These are phyloP conservation scores for Nycticryphes semicollaris DNA, from an alignment of 2,113 vertebrate genomes.

Conservation along the genomic window DNA sequence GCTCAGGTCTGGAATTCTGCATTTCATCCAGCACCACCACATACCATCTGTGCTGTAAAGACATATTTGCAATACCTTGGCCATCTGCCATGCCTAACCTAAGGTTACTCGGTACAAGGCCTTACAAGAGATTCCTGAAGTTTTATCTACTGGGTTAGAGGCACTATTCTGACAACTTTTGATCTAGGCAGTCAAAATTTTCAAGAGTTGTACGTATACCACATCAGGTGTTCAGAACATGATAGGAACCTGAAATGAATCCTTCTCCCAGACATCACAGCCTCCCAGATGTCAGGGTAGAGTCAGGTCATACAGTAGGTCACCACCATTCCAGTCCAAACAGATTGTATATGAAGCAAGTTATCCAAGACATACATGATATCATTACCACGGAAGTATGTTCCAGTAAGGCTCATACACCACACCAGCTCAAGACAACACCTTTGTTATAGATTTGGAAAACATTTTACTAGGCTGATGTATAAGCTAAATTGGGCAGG, in stretches of 20 bases:
- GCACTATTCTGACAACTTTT: neutral
- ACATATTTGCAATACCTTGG: neutral
- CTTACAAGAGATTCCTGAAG: neutral
- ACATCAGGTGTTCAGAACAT: neutral
- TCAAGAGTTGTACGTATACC: neutral
- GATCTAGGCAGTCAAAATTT: neutral
- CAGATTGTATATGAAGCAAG: neutral
- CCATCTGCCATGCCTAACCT: neutral
- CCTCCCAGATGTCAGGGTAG: neutral
- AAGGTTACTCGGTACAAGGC: neutral
- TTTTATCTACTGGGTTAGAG: neutral
- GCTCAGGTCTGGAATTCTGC: neutral
- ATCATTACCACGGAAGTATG: neutral
- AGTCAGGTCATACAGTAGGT: accelerated
- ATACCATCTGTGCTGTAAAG: accelerated
- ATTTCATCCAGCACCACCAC: neutral
- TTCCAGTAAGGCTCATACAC: neutral
- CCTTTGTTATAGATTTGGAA: neutral
- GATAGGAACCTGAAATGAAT: neutral
- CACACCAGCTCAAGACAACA: accelerated
- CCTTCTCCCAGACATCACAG: neutral
- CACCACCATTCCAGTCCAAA: neutral
- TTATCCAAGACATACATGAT: neutral
- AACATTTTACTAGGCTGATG: neutral
- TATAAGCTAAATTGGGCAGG: neutral